Conservation (phyloP, 2,113 vertebrate genomes). For the Cranoglanis bouderius region DNA sequence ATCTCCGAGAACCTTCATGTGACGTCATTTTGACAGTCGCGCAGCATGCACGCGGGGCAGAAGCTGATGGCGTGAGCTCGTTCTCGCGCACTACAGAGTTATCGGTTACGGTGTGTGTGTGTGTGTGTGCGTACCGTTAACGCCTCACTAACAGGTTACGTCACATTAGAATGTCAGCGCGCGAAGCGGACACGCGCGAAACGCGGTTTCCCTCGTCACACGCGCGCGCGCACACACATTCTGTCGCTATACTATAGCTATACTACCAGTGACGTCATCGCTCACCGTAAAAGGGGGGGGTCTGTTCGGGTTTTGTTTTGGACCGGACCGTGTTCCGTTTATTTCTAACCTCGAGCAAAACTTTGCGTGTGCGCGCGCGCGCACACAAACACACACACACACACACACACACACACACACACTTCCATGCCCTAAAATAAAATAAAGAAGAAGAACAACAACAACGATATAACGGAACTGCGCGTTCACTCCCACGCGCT, state of each 20-base stretch:
- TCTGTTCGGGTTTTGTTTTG: neutral
- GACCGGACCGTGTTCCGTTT: neutral
- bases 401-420: neutral
- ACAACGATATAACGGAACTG: neutral
- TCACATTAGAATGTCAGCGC: slow-evolving; percentile 6
- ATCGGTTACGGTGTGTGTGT: neutral
- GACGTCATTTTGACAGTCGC: neutral
- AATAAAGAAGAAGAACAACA: neutral
- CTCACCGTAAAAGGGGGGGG: neutral
- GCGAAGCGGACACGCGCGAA: slow-evolving; percentile 7
- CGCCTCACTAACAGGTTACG: neutral
- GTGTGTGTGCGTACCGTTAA: neutral
- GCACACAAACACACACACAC: neutral
- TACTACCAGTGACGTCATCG: neutral
- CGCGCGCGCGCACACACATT: neutral
- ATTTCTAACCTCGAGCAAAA: neutral
- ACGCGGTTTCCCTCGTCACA: neutral
- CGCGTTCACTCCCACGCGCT: neutral
- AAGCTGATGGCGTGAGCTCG: neutral
- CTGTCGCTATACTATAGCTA: neutral
- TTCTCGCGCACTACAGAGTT: neutral
- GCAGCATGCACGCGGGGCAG: neutral
- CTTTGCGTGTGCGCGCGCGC: slow-evolving; percentile 12
- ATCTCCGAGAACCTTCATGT: neutral
- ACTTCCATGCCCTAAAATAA: neutral